Percentiles rank a stretch among this genome's conserved stretches.
These are phyloP conservation scores for Istiophorus platypterus DNA, from an alignment of 2,113 vertebrate genomes.

Conservation along the genomic window DNA sequence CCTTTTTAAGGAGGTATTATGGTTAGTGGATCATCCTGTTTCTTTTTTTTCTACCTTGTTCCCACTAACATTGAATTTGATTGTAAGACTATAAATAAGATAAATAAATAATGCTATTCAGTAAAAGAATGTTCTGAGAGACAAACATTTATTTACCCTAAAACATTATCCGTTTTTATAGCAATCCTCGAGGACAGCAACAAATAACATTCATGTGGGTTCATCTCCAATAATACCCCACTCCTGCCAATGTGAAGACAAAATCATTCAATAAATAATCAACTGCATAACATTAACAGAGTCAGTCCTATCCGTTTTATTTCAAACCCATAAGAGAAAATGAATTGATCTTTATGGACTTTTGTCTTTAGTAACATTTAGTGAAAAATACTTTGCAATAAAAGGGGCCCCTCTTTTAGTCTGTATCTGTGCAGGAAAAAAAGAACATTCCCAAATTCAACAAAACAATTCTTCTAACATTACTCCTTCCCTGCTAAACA, in stretches of 20 bases:
- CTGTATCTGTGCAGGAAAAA: too few relatives aligned
- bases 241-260: not conserved
- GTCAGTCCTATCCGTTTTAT: not conserved
- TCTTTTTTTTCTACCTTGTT: not conserved
- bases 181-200: not conserved
- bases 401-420: too few relatives aligned
- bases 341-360: not conserved
- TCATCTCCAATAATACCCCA: not conserved
- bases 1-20: too few relatives aligned
- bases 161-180: not conserved
- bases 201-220: not conserved
- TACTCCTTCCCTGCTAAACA: not conserved
- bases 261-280: not conserved
- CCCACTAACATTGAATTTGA: not conserved
- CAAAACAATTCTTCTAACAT: not conserved
- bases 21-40: not conserved
- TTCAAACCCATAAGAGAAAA: not conserved
- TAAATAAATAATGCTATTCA: not conserved
- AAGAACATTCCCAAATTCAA: not conserved
- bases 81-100: not conserved
- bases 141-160: conserved; percentile 13
- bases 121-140: not conserved
- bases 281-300: not conserved
- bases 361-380: not conserved
- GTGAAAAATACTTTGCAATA: not conserved